Base-by-base conservation (phyloP, 2,797 vertebrate genomes). In the Hapalemur alaotrensis region DNA sequence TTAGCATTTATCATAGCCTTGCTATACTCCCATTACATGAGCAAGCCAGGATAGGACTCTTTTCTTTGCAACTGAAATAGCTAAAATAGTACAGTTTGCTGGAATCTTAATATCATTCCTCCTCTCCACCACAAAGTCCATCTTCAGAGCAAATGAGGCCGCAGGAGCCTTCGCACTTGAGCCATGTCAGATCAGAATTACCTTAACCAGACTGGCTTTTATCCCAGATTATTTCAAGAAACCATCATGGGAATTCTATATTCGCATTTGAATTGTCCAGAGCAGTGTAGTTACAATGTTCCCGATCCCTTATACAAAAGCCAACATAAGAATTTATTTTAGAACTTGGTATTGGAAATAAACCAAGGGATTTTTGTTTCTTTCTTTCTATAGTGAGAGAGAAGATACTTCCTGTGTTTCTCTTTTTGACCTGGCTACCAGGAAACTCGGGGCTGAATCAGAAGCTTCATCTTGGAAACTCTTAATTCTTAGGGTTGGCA, bases 331-430 rank as follows among this genome's bases (percentile, higher is more conserved):
- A 88, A 80, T 61, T 48, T 50, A 79, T 70, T 83, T 88, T 63
- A 81, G 78, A 63, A 81, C 13, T 52, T 54, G 61, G 70, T 76
- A 59, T 81, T 57, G 80, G 72, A 94, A 80, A 89, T 76, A 72
- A 78, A 82, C 20, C 2, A 23, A 89, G 38, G 43, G 50, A 35
- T 59, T 8, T 10, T 20, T 78, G 2, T 23, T 83, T 41, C 59
- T 73, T 87, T 69, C 25, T 75, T 94, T 70, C 57, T 52, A 3
- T 30, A 65, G 11, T 1, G 72, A 59, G 46, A 94, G 46, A 59
- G 17, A 82, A 11, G 70, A 70, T 41, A 46, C 15, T 59, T 43
- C 65, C 79, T n/a, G 8, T 17, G 7, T 73, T 82, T 95, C 83
- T 41, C n/a, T 85, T 80, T 91, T 89, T 61, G 63, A 78, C 52